Percentiles rank a stretch among this genome's conserved stretches.
Conservation (phyloP, 2,888 invertebrate genomes). For the Conchocele bisecta region DNA sequence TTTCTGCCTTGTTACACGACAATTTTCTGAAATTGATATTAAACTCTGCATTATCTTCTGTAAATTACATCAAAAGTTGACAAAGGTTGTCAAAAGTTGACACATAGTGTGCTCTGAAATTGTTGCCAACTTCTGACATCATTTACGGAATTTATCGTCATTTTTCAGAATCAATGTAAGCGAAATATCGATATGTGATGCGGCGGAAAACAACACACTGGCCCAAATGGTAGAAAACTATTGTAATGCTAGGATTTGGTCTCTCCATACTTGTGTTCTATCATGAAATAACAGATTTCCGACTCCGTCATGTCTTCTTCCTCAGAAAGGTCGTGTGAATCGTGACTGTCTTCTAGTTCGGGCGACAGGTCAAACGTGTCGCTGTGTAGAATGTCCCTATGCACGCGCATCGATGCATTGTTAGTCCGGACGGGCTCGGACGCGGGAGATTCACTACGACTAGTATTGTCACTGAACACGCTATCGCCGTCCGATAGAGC, state of each 20-base stretch:
- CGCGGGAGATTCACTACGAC: conserved; percentile 77
- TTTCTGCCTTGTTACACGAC: too few relatives aligned
- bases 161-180: too few relatives aligned
- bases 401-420: conserved; percentile 62
- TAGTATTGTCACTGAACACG: conserved; percentile 75
- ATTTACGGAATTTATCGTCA: too few relatives aligned
- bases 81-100: too few relatives aligned
- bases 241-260: conserved; percentile 66
- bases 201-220: too few relatives aligned
- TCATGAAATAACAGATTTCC: conserved; percentile 71
- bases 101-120: too few relatives aligned
- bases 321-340: conserved; percentile 41
- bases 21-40: too few relatives aligned
- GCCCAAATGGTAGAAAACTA: too few relatives aligned
- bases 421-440: conserved; percentile 74
- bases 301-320: conserved; percentile 70
- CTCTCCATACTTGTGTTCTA: conserved; percentile 74
- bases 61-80: too few relatives aligned
- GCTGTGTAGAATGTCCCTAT: conserved; percentile 74
- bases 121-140: too few relatives aligned
- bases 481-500: conserved; percentile 75
- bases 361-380: conserved; percentile 72
- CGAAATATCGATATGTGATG: too few relatives aligned
- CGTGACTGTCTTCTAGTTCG: conserved; percentile 56
- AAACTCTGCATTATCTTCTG: too few relatives aligned